phyloP scores from a whole-genome alignment of 2,113 vertebrate genomes.

The Herpailurus yagouaroundi region DNA sequence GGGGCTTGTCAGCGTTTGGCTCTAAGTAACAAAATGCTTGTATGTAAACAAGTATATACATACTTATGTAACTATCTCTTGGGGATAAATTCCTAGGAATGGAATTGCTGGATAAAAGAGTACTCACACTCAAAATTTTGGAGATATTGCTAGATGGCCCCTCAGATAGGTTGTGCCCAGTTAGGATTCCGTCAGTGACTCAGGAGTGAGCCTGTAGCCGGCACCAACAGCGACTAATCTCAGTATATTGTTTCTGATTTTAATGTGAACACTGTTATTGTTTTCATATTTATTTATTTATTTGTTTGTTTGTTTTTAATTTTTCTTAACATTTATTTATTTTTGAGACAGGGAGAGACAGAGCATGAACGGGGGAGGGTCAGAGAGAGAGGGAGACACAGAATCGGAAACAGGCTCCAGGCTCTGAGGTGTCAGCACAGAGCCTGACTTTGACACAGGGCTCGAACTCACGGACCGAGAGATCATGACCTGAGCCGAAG shows the following conservation, averaged over 20 bases:
- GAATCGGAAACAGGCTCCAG: no score
- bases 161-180: background rate
- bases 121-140: background rate
- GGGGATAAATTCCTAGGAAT: background rate
- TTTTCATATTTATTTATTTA: background rate
- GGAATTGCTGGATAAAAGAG: background rate
- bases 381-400: no score
- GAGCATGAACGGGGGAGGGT: no score
- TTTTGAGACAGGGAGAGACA: no score
- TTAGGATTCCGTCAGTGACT: background rate
- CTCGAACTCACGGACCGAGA: fast-evolving
- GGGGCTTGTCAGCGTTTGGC: background rate
- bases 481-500: no score
- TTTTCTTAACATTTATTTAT: no score
- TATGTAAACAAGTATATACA: background rate
- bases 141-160: background rate
- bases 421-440: no score
- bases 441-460: no score
- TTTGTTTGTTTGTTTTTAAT: background rate
- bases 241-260: background rate
- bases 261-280: background rate
- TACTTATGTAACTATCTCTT: background rate
- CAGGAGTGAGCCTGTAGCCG: background rate
- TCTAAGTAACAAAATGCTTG: background rate
- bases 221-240: background rate